Conservation (phyloP, 2,797 vertebrate species). For the Amblyraja radiata region DNA sequence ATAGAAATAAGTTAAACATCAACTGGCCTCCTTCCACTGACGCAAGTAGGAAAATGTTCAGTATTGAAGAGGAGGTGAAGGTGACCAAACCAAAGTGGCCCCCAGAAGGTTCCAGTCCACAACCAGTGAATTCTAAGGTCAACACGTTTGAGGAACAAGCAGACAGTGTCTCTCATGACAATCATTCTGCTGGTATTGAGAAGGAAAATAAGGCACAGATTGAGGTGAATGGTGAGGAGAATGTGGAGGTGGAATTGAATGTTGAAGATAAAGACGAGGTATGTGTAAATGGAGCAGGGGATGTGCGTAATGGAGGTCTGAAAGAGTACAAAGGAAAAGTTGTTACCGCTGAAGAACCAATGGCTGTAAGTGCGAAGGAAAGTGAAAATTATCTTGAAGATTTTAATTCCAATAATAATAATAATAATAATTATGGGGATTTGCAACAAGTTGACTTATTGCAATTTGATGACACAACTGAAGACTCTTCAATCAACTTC, state of each 20-base stretch:
- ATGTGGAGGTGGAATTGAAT: slow-evolving; percentile 44
- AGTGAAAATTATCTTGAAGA: slow-evolving; percentile 50
- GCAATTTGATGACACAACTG: neutral
- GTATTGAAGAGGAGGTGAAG: slow-evolving; percentile 71
- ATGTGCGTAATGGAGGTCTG: slow-evolving; percentile 44
- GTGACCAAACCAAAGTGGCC: slow-evolving; percentile 82
- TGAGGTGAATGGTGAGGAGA: slow-evolving; percentile 46
- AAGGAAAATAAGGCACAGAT: slow-evolving; percentile 45
- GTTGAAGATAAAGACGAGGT: slow-evolving; percentile 49
- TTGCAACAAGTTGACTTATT: neutral
- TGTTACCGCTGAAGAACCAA: neutral
- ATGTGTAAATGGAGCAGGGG: slow-evolving; percentile 51
- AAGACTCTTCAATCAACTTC: neutral
- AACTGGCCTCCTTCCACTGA: slow-evolving; percentile 80
- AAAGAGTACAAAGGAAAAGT: slow-evolving; percentile 43
- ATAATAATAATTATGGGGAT: slow-evolving; percentile 42
- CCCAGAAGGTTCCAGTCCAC: slow-evolving; percentile 61
- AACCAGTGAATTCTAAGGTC: slow-evolving; percentile 42
- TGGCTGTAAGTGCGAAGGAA: slow-evolving; percentile 57
- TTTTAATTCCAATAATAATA: slow-evolving; percentile 70
- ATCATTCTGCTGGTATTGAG: neutral
- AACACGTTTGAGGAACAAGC: slow-evolving; percentile 41
- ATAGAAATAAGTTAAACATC: slow-evolving; percentile 72
- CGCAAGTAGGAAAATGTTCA: slow-evolving; percentile 63
- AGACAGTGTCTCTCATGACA: neutral